phyloP scores from a whole-genome alignment of 1,140 invertebrate species.

The Lamellibrachia luymesi region DNA sequence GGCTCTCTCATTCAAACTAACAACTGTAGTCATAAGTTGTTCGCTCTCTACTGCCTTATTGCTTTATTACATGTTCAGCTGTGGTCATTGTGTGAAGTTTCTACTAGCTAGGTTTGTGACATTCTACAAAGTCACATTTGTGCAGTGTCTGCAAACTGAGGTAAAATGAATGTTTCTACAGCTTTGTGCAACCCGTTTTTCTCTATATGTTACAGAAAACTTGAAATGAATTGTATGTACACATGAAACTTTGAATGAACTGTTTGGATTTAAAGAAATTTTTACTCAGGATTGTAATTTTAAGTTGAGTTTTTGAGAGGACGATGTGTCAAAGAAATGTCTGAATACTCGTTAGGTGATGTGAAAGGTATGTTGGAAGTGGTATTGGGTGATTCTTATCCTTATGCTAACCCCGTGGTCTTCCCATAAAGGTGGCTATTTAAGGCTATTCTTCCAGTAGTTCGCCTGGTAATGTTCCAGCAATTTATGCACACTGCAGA shows the following conservation, averaged over 20 bases:
- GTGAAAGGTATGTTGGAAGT: background rate
- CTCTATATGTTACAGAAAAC: background rate
- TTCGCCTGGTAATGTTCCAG: background rate
- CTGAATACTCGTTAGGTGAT: background rate
- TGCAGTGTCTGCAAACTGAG: background rate
- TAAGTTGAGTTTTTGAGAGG: background rate
- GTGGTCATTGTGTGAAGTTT: background rate
- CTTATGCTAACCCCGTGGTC: background rate
- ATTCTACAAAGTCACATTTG: background rate
- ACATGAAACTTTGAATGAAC: background rate
- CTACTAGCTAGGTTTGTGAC: background rate
- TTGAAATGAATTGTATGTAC: background rate
- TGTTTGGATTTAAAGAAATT: background rate
- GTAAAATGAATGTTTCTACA: background rate
- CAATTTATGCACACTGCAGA: background rate
- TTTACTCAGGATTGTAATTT: background rate
- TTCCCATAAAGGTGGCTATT: background rate
- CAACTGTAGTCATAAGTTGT: background rate
- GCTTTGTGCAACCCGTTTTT: background rate
- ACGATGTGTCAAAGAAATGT: background rate
- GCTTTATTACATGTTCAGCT: background rate
- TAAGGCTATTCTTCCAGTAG: background rate
- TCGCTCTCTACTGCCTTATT: background rate
- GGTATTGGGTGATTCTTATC: background rate
- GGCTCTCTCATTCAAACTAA: background rate